phyloP scores from a whole-genome alignment of 2,797 vertebrate species.

The Chaenodraco wilsoni region DNA sequence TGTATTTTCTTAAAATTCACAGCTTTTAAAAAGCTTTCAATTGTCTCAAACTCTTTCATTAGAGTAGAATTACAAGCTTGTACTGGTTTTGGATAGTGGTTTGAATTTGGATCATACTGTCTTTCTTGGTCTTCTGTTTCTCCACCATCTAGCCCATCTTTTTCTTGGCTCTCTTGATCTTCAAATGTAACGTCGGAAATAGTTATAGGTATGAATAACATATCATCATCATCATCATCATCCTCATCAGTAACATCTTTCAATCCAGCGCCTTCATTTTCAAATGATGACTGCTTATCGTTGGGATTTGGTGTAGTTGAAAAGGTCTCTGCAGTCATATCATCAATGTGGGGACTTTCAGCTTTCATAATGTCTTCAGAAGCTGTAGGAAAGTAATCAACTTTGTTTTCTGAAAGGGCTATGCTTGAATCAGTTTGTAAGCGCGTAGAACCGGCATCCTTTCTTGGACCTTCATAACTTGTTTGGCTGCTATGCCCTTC shows the following conservation, averaged over 20 bases:
- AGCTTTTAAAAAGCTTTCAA: slow-evolving; percentile 2
- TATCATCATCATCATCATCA: slow-evolving; percentile 14
- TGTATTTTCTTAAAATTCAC: neutral
- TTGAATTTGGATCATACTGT: neutral
- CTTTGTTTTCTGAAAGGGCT: too few species aligned
- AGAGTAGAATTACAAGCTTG: neutral
- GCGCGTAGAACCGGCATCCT: too few species aligned
- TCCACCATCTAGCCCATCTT: neutral
- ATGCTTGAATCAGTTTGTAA: too few species aligned
- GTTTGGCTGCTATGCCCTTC: too few species aligned
- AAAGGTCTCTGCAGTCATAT: neutral
- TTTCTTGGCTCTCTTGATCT: neutral
- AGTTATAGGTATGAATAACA: slow-evolving; percentile 23
- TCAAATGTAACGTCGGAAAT: slow-evolving; percentile 27
- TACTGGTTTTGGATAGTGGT: neutral
- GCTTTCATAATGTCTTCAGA: neutral
- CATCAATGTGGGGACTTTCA: neutral
- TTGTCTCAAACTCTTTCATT: slow-evolving; percentile 40
- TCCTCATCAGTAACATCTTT: neutral
- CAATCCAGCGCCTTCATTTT: neutral
- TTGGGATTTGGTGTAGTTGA: neutral
- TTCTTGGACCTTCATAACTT: too few species aligned
- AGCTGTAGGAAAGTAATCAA: neutral
- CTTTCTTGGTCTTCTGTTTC: neutral
- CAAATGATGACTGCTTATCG: neutral